phyloP scores from a whole-genome alignment of 1,140 invertebrate species.

The Macrobrachium rosenbergii region DNA sequence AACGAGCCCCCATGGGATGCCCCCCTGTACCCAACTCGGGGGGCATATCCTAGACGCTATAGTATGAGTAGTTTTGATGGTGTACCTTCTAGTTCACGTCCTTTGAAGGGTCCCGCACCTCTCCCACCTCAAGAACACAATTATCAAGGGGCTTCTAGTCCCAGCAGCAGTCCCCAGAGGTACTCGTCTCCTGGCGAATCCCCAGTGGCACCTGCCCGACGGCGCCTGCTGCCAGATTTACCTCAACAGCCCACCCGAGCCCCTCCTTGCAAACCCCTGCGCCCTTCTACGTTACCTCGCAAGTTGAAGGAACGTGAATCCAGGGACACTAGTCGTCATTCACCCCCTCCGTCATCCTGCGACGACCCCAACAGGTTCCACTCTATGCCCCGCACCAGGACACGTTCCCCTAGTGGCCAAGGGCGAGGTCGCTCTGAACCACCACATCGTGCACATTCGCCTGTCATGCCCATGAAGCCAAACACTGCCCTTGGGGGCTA shows the following conservation, averaged over 20 bases:
- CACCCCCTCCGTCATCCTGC: neutral
- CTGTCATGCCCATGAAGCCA: conserved; percentile 13
- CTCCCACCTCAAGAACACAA: neutral
- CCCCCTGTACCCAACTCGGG: conserved; percentile 2
- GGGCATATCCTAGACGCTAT: conserved; percentile 37
- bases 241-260: neutral
- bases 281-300: conserved; percentile 36
- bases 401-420: conserved; percentile 21
- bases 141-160: neutral
- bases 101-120: conserved; percentile 26
- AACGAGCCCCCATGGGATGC: conserved; percentile 54
- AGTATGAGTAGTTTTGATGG: conserved; percentile 50
- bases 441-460: conserved; percentile 24
- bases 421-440: conserved; percentile 46
- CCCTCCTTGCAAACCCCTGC: neutral
- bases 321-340: conserved; percentile 2
- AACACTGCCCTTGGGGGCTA: conserved; percentile 32
- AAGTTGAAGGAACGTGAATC: conserved; percentile 9
- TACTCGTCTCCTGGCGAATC: neutral
- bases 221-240: conserved; percentile 33
- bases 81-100: neutral
- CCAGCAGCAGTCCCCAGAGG: neutral
- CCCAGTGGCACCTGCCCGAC: conserved; percentile 3
- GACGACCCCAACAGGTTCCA: conserved; percentile 45
- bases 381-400: conserved; percentile 46